These are phyloP conservation scores for Callithrix jacchus DNA, from an alignment of 2,113 vertebrate genomes.

Conservation along the genomic window DNA sequence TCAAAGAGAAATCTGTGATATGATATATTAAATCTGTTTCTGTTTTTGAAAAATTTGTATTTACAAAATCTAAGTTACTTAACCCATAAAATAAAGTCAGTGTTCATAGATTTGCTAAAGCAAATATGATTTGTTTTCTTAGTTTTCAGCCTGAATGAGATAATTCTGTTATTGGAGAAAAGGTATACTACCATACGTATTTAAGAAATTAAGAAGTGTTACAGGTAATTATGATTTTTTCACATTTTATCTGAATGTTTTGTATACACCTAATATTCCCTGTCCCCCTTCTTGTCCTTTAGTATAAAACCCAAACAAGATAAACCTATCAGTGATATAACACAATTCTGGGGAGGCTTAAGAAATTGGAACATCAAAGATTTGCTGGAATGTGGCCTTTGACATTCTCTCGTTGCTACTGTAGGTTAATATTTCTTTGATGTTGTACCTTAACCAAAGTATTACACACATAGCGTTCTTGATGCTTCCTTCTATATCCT, in stretches of 20 bases:
- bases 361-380: neutral
- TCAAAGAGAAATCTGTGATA: neutral
- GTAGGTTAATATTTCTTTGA: neutral
- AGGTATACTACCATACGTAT: neutral
- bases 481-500: neutral
- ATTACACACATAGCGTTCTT: neutral
- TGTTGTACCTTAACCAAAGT: neutral
- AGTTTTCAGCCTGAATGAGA: neutral
- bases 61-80: neutral
- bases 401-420: neutral
- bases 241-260: neutral
- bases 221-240: neutral
- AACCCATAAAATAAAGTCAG: neutral
- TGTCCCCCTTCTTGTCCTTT: neutral
- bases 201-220: neutral
- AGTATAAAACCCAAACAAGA: neutral
- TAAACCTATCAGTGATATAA: neutral
- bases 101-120: neutral
- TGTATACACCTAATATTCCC: neutral
- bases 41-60: conserved; percentile 21
- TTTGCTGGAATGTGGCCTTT: neutral
- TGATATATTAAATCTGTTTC: neutral
- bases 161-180: neutral
- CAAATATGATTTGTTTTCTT: neutral
- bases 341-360: neutral